These are phyloP conservation scores for Anolis apletophallus DNA, from an alignment of 2,797 vertebrate species.

Conservation along the genomic window DNA sequence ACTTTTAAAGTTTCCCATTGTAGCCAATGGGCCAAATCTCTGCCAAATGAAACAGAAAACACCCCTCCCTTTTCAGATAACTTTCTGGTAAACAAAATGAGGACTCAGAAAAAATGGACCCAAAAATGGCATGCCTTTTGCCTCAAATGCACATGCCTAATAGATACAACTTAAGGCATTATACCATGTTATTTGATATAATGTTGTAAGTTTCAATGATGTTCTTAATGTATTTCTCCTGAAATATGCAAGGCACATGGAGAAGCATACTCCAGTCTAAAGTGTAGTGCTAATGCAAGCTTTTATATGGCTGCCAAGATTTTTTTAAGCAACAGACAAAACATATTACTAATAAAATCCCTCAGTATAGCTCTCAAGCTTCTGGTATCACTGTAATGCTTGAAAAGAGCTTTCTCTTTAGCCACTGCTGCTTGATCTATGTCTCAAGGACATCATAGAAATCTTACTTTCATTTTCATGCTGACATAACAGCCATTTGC, in stretches of 20 bases:
- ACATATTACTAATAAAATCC: slow-evolving; percentile 14
- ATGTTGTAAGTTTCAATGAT: not conserved
- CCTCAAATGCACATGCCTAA: too few species aligned
- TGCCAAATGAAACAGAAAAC: too few species aligned
- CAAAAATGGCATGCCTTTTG: too few species aligned
- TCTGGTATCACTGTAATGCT: slow-evolving; percentile 54
- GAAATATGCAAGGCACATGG: not conserved
- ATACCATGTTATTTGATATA: not conserved
- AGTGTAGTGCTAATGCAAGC: not conserved
- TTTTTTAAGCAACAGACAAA: not conserved
- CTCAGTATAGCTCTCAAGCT: not conserved
- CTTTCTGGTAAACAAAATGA: too few species aligned
- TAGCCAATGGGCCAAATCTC: too few species aligned
- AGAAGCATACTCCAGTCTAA: not conserved
- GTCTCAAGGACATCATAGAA: slow-evolving; percentile 64
- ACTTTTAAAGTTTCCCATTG: too few species aligned
- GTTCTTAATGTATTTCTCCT: not conserved
- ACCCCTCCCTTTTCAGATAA: too few species aligned
- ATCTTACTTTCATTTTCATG: slow-evolving; percentile 62
- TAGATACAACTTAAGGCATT: not conserved
- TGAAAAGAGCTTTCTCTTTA: slow-evolving; percentile 51
- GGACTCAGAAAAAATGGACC: too few species aligned
- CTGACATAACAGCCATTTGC: slow-evolving; percentile 49
- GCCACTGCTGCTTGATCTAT: slow-evolving; percentile 61
- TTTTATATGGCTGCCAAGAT: not conserved